A percentile compares a stretch with the other conserved stretches of the same genome.
phyloP scores from a whole-genome alignment of 1,140 invertebrate species.

The Cydia pomonella region DNA sequence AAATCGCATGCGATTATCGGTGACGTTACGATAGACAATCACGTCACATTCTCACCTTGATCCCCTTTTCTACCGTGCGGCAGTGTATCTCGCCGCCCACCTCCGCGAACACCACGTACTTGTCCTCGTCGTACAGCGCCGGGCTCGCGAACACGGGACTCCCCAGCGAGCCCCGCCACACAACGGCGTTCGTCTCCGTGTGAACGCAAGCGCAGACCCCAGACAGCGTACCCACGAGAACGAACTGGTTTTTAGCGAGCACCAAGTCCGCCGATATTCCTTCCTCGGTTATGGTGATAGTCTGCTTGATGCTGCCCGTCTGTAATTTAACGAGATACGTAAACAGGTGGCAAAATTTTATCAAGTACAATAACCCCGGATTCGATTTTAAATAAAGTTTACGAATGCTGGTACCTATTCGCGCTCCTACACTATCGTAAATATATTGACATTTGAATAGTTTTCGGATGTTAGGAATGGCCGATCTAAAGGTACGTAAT shows the following conservation, averaged over 20 bases:
- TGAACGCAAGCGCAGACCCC: constrained; percentile 80
- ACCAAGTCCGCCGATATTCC: constrained; percentile 83
- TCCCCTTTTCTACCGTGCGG: constrained; percentile 71
- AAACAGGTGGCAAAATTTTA: no score
- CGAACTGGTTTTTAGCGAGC: constrained; percentile 68
- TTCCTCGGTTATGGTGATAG: constrained; percentile 67
- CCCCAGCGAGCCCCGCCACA: constrained; percentile 79
- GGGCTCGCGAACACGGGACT: constrained; percentile 86
- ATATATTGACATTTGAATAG: no score
- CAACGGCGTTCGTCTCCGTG: constrained; percentile 70
- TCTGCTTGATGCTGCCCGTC: constrained; percentile 60
- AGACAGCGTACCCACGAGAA: constrained; percentile 81
- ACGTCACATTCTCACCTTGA: constrained; percentile 56
- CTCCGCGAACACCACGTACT: constrained; percentile 80
- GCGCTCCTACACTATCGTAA: no score
- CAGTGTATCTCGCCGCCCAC: constrained; percentile 82
- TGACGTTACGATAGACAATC: background rate
- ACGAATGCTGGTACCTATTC: no score
- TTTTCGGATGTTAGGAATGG: no score
- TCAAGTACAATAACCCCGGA: no score
- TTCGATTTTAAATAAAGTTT: no score
- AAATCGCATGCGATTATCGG: background rate
- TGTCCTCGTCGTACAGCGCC: constrained; percentile 67
- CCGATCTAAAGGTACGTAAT: no score
- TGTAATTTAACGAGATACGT: constrained; percentile 49